phyloP scores from a whole-genome alignment of 1,140 invertebrate species.

The Drosophila lacteicornis region DNA sequence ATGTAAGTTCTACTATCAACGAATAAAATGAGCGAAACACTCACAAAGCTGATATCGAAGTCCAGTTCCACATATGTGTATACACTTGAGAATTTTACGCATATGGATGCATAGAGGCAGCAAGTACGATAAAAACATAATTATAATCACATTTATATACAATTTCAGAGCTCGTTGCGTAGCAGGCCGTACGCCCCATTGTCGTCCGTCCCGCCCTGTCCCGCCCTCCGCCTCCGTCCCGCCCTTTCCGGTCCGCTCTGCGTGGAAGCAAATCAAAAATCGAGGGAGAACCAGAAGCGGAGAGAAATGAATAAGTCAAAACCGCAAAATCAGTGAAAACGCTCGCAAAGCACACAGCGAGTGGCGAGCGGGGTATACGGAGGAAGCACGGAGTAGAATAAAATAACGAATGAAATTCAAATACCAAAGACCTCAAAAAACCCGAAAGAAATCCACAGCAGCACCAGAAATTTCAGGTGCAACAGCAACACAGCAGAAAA shows the following conservation, averaged over 20 bases:
- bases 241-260: slow-evolving; percentile 23
- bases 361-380: slow-evolving; percentile 3
- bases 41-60: slow-evolving; percentile 18
- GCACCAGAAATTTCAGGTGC: slow-evolving; percentile 2
- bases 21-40: not conserved
- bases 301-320: slow-evolving; percentile 27
- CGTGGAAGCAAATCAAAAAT: slow-evolving; percentile 55
- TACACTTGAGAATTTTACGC: not conserved
- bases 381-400: slow-evolving; percentile 31
- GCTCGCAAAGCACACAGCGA: slow-evolving; percentile 33
- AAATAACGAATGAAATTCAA: slow-evolving; percentile 73
- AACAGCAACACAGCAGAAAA: slow-evolving; percentile 15
- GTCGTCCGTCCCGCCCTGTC: slow-evolving; percentile 25
- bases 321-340: slow-evolving; percentile 38
- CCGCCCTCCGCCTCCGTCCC: slow-evolving; percentile 21
- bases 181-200: slow-evolving; percentile 31
- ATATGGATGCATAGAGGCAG: slow-evolving; percentile 7
- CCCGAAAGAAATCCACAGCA: slow-evolving; percentile 57
- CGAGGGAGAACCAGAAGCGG: slow-evolving; percentile 16
- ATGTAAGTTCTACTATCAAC: slow-evolving; percentile 31
- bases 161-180: slow-evolving; percentile 41
- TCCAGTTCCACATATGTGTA: slow-evolving; percentile 1
- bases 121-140: slow-evolving; percentile 20
- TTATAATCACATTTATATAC: slow-evolving; percentile 12
- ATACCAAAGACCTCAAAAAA: slow-evolving; percentile 47